phyloP scores from a whole-genome alignment of 1,140 invertebrate genomes.

The Micrasema minimum region DNA sequence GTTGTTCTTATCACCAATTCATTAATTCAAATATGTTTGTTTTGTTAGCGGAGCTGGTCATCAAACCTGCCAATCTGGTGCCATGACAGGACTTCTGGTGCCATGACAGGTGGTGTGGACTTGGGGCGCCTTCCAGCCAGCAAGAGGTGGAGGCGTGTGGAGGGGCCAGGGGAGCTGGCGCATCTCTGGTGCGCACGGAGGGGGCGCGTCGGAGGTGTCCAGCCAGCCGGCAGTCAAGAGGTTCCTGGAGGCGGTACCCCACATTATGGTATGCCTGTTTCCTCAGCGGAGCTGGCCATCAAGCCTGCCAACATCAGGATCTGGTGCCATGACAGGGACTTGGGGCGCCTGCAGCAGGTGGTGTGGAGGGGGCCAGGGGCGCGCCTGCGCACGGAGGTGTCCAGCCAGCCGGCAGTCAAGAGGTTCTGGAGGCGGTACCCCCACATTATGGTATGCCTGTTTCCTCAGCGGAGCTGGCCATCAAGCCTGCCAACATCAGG shows the following conservation, averaged over 20 bases:
- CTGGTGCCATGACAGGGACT: slow-evolving; percentile 91
- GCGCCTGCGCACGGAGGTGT: slow-evolving; percentile 82
- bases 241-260: slow-evolving; percentile 86
- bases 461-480: slow-evolving; percentile 69
- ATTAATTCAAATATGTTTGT: no score
- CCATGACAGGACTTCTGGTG: slow-evolving; percentile 93
- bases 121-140: slow-evolving; percentile 82
- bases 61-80: slow-evolving; percentile 89
- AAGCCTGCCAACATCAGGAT: slow-evolving; percentile 89
- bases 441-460: slow-evolving; percentile 79
- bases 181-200: slow-evolving; percentile 82
- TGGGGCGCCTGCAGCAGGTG: slow-evolving; percentile 83
- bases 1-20: no score
- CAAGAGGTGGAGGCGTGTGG: slow-evolving; percentile 88
- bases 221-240: slow-evolving; percentile 82
- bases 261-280: slow-evolving; percentile 76
- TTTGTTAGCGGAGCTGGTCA: slow-evolving; percentile 69
- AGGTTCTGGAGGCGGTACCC: slow-evolving; percentile 89
- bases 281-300: slow-evolving; percentile 72
- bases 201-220: no score
- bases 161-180: slow-evolving; percentile 84
- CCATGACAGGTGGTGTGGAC: slow-evolving; percentile 87
- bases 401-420: slow-evolving; percentile 81
- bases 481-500: slow-evolving; percentile 86
- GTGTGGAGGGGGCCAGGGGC: slow-evolving; percentile 89